Evolutionary conservation across 2,888 invertebrate genomes (phyloP), one percentile per base, ranked within the genome.

Genomic region (Lithophane ornitopus): DNA sequence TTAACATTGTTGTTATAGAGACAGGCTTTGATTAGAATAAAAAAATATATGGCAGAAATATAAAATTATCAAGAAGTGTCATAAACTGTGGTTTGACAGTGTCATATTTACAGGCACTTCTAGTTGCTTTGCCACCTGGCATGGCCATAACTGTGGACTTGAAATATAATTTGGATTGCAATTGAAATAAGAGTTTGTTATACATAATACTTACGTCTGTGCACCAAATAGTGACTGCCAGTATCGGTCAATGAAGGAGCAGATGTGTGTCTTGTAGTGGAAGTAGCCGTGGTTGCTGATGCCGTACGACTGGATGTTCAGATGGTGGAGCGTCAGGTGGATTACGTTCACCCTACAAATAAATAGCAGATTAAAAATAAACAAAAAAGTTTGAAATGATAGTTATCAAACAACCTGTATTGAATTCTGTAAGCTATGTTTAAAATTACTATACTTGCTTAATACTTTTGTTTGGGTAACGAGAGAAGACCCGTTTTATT

Each of bases 221-320:
- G 96, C 94, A 41, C 97, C 97, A 93, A 98, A 98, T 39, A 99
- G 94, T 70, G 96, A 93, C 59, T 97, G 97, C 98, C 99, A 99
- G 91, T 98, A 97, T 88, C 97, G 97, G 85, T 98, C 98, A 78
- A 99, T 98, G 89, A 98, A 98, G 46, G 97, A 97, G 74, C 98
- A 98, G 68, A 99, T 98, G 90, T 99, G 98, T 7, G 98, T 98
- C 89, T 98, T 98, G 98, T 98, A 99, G 92, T 98, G 98, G 90
- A 98, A 99, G 94, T 97, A 98, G 3, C 98, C 98, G 90, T 97
- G 97, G 91, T 98, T 97, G 80, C 98, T 98, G 74, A 98, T 97
- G 1, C 98, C 98, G 19, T 97, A 97, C 0, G 97, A 97, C 86
- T 97, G 97, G 39, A 97, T 96, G 84, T 97, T 97, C 39, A 99